These are phyloP conservation scores for Clanis bilineata DNA, from an alignment of 2,888 invertebrate genomes.

Conservation along the genomic window DNA sequence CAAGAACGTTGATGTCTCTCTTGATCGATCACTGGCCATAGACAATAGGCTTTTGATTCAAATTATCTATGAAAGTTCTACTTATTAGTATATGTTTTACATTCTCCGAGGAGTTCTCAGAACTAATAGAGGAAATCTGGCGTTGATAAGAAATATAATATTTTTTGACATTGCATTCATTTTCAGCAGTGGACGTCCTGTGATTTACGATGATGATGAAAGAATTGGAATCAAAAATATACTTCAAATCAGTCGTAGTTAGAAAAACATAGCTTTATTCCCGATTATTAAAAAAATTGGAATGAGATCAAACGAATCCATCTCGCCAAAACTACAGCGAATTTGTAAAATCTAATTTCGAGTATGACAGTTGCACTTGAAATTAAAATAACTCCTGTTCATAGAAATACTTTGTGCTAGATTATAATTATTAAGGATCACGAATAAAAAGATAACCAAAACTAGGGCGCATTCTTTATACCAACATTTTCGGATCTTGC, in stretches of 20 bases:
- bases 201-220: too few species aligned
- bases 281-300: too few species aligned
- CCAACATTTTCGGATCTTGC: too few species aligned
- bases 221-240: too few species aligned
- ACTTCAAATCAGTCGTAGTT: too few species aligned
- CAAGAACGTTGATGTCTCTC: not conserved
- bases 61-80: conserved; percentile 8
- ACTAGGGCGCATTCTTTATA: too few species aligned
- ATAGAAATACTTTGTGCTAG: too few species aligned
- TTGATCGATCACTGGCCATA: conserved; percentile 3
- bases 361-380: not conserved
- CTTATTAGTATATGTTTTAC: not conserved
- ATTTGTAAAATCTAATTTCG: not conserved
- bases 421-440: too few species aligned
- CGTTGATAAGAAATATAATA: not conserved
- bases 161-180: not conserved
- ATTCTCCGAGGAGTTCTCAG: not conserved
- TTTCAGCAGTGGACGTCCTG: too few species aligned
- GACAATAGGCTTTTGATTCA: conserved; percentile 7
- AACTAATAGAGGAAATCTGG: not conserved
- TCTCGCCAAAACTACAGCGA: not conserved
- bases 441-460: too few species aligned
- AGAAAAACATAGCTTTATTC: too few species aligned
- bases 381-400: not conserved
- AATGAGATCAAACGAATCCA: not conserved